Conservation (phyloP, 2,113 vertebrate species). For the Nycticryphes semicollaris region DNA sequence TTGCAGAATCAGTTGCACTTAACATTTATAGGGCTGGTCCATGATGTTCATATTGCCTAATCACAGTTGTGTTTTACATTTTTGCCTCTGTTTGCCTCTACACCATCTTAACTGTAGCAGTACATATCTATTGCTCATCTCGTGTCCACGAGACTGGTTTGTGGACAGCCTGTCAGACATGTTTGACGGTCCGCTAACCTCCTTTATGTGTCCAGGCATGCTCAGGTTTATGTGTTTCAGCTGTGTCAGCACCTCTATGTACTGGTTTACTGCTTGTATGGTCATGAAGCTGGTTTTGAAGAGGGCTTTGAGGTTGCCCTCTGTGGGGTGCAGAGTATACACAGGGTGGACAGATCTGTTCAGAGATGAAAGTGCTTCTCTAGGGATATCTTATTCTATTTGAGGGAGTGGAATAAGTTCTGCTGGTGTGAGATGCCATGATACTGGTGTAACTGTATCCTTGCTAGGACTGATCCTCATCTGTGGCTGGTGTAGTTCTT, state of each 20-base stretch:
- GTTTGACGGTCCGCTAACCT: background rate
- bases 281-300: slow-evolving; percentile 35
- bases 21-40: background rate
- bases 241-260: slow-evolving; percentile 36
- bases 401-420: background rate
- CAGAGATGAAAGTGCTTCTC: slow-evolving; percentile 42
- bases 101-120: background rate
- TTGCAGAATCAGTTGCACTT: background rate
- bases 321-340: background rate
- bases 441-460: background rate
- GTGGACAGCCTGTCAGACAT: slow-evolving; percentile 34
- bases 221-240: background rate
- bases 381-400: background rate
- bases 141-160: slow-evolving; percentile 3
- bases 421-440: background rate
- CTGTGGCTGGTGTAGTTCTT: background rate
- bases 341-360: background rate
- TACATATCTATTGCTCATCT: background rate
- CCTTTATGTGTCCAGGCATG: slow-evolving; percentile 35
- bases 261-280: slow-evolving; percentile 9
- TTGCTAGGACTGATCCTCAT: background rate
- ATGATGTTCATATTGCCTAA: background rate
- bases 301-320: slow-evolving; percentile 56
- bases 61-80: background rate
- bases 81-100: background rate